Percentiles rank a stretch among this genome's conserved stretches.
Conservation (phyloP, 1,140 invertebrate species). For the Thaumetopoea pityocampa region DNA sequence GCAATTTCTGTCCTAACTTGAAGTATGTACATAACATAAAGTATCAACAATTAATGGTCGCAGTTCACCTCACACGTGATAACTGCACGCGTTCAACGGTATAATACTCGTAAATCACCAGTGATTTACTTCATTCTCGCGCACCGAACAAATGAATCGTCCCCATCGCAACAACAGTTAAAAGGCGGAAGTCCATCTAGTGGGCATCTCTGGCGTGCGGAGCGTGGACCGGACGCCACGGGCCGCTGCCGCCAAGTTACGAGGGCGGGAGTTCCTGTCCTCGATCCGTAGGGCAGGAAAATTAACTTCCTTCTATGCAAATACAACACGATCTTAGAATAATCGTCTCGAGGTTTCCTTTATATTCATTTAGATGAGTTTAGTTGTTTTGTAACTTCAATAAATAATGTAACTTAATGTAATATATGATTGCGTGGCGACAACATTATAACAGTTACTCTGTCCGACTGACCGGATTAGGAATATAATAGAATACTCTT, state of each 20-base stretch:
- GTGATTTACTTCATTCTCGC: conserved; percentile 7
- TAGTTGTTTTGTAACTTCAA: neutral
- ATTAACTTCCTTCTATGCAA: conserved; percentile 24
- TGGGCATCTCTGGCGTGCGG: conserved; percentile 24
- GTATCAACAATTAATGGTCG: no score
- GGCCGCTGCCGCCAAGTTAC: conserved; percentile 40
- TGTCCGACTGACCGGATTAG: no score
- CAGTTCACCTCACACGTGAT: no score
- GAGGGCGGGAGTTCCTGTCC: conserved; percentile 51
- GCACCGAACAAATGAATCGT: conserved; percentile 9
- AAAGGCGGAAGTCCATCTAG: conserved; percentile 67
- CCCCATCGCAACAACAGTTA: conserved; percentile 36
- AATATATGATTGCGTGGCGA: no score
- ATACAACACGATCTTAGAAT: conserved; percentile 19
- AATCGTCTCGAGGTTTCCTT: conserved; percentile 4
- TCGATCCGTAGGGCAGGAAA: conserved; percentile 9
- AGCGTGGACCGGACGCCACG: conserved; percentile 41
- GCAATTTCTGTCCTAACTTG: no score
- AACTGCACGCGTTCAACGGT: no score
- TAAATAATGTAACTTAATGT: no score
- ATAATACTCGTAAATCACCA: conserved; percentile 8
- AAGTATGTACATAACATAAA: no score
- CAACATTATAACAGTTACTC: no score
- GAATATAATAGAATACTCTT: no score
- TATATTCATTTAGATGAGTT: neutral